These are phyloP conservation scores for Ganaspis sp. DNA, from an alignment of 1,140 invertebrate species.

Conservation along the genomic window DNA sequence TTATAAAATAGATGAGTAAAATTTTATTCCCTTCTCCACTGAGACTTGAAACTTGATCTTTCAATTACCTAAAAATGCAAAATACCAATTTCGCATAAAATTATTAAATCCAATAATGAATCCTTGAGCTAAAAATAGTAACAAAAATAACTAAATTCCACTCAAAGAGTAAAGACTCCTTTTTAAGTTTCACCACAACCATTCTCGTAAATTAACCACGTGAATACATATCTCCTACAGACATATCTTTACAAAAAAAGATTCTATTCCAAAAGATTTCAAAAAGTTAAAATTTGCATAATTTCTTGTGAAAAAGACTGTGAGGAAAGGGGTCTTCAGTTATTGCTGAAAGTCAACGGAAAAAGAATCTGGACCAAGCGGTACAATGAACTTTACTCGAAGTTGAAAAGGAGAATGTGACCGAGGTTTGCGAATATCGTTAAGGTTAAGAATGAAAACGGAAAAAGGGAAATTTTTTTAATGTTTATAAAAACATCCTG, in stretches of 20 bases:
- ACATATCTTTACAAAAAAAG: too few relatives aligned
- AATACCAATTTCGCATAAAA: not conserved
- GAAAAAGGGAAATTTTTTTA: not conserved
- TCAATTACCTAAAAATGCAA: not conserved
- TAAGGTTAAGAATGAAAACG: not conserved
- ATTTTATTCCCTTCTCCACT: too few relatives aligned
- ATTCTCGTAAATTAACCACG: too few relatives aligned
- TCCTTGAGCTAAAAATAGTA: not conserved
- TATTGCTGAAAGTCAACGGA: not conserved
- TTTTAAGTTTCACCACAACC: too few relatives aligned
- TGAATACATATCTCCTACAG: too few relatives aligned
- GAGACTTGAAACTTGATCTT: not conserved
- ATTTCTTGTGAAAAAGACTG: too few relatives aligned
- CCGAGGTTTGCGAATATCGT: not conserved
- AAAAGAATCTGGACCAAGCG: slow-evolving; percentile 22
- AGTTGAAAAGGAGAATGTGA: not conserved
- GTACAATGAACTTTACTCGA: slow-evolving; percentile 28
- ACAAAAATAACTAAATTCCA: not conserved
- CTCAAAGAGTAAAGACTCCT: not conserved
- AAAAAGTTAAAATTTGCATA: too few relatives aligned
- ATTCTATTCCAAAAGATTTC: too few relatives aligned
- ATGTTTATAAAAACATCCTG: not conserved
- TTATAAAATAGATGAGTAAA: too few relatives aligned
- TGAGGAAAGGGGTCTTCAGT: not conserved
- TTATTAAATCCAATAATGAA: not conserved